Evolutionary conservation across 2,797 vertebrate genomes (phyloP).

Genomic region (Carduelis carduelis): DNA sequence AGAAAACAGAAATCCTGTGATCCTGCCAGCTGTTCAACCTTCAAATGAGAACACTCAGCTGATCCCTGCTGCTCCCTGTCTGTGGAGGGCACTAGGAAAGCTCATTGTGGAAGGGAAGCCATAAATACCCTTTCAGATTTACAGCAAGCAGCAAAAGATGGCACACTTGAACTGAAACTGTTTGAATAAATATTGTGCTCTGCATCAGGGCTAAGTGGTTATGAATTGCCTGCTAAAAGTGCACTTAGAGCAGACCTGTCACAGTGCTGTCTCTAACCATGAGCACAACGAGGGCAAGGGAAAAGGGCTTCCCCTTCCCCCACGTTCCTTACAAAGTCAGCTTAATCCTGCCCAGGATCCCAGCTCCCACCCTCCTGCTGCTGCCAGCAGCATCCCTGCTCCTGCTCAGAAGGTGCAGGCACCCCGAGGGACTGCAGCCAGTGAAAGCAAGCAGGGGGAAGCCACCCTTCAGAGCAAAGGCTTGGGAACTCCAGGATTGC

Average conservation of each 20-base stretch:
- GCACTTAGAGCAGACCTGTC: background rate
- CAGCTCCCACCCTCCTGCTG: background rate
- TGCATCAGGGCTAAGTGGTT: background rate
- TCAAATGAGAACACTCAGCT: background rate
- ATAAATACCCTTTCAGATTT: background rate
- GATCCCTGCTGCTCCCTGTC: background rate
- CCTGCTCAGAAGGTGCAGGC: background rate
- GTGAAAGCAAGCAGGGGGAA: accelerated
- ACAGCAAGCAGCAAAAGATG: background rate
- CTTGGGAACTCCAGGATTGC: background rate
- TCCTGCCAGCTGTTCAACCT: background rate
- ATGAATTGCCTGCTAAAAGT: background rate
- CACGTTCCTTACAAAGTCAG: background rate
- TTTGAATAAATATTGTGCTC: background rate
- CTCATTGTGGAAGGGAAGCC: background rate
- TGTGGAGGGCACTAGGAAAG: background rate
- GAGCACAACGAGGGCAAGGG: background rate
- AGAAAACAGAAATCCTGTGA: background rate
- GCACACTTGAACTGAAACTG: background rate
- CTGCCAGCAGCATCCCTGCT: background rate
- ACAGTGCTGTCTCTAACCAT: background rate
- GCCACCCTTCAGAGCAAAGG: background rate
- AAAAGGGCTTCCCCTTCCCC: background rate
- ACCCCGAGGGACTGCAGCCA: background rate
- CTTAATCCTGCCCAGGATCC: background rate